Evolutionary conservation across 2,113 vertebrate species (phyloP), one percentile per base, ranked within the genome.

Genomic region (Hyperopisus bebe): DNA sequence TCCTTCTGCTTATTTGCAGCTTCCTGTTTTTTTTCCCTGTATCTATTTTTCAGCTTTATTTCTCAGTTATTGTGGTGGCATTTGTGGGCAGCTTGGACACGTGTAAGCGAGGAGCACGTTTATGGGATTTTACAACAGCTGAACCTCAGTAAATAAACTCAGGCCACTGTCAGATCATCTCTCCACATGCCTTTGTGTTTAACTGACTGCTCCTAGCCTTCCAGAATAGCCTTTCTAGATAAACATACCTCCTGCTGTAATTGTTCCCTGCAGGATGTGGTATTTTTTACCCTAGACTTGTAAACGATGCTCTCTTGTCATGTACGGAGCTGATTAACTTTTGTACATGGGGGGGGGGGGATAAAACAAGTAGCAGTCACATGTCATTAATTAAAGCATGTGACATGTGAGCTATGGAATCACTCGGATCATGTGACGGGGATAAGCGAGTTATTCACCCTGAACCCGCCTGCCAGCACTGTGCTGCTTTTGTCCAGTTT

Each of bases 101-200:
- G 74, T 80, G 74, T 31, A 15, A 17, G 70, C 31, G 85, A 74
- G 39, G 89, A 92, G 90, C 94, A 96, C 93, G 70, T 80, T 80
- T 94, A 94, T 94, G 93, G 93, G 93, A 94, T 94, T 94, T 95
- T 94, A 95, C 94, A 95, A 92, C 90, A 93, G 77, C 90, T 91
- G 92, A 93, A 46, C 93, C 94, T 90, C 90, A 94, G 89, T 94
- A 95, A 95, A 95, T 93, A 94, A 88, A 91, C 87, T 70, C 94
- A 55, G 96, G 95, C 94, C 95, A 92, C 83, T 70, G 92, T 27
- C 91, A 95, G 95, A 95, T 94, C 91, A 92, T 95, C 94, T 93
- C 95, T 92, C 92, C 94, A 88, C 94, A 90, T 94, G 93, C 88
- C 89, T 17, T 50, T 27, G 48, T 89, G 44, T 50, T 53, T 82